Evolutionary conservation across 2,888 invertebrate genomes (phyloP).

Genomic region (Pachycephus smyrnensis): DNA sequence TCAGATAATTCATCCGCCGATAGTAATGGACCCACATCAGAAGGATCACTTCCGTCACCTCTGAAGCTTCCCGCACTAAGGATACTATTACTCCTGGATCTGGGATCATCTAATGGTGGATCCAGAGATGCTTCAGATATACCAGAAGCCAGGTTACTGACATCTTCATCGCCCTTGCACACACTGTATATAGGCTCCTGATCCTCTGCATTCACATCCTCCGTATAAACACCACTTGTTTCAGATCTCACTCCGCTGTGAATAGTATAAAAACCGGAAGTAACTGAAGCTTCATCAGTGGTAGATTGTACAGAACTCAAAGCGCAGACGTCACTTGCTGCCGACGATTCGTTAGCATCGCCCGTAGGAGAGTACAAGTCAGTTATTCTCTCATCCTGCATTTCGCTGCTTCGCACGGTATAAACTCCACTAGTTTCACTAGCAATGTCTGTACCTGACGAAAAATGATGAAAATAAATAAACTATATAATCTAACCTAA

Average conservation of each 20-base stretch:
- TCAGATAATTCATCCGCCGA: conserved; percentile 88
- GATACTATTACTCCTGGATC: conserved; percentile 77
- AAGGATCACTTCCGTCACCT: conserved; percentile 91
- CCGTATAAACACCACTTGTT: conserved; percentile 62
- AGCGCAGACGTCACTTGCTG: conserved; percentile 58
- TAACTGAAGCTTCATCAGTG: conserved; percentile 64
- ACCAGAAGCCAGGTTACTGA: conserved; percentile 28
- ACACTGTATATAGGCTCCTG: conserved; percentile 63
- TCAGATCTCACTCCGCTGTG: conserved; percentile 62
- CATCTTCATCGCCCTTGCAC: conserved; percentile 55
- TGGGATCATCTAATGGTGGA: conserved; percentile 35
- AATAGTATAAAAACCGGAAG: conserved; percentile 64
- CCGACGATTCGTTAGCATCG: conserved; percentile 56
- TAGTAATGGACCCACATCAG: conserved; percentile 81
- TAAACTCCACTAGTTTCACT: conserved; percentile 90
- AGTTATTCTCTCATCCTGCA: conserved; percentile 58
- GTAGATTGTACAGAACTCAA: conserved; percentile 62
- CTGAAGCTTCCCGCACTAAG: conserved; percentile 86
- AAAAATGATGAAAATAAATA: background rate
- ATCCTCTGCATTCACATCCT: conserved; percentile 51
- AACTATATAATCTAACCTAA: background rate
- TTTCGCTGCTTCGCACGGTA: conserved; percentile 74
- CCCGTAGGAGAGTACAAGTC: conserved; percentile 55
- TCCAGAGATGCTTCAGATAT: conserved; percentile 15
- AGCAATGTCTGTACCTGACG: conserved; percentile 67